phyloP scores from a whole-genome alignment of 2,888 invertebrate genomes.

The Icerya purchasi region DNA sequence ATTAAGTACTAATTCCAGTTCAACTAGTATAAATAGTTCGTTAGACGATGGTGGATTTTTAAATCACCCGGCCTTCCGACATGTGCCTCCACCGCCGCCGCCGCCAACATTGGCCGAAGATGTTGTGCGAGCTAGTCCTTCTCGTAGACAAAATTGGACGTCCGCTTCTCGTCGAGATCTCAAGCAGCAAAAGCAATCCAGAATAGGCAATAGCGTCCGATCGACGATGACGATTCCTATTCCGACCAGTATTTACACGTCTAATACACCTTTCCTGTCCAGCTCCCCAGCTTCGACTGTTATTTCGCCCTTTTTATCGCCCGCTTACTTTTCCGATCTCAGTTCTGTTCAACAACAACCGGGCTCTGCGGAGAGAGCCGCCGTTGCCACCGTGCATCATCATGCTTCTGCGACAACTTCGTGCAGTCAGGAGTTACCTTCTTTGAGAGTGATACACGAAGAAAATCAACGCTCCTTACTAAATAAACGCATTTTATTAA shows the following conservation, averaged over 20 bases:
- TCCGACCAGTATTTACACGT: constrained; percentile 42
- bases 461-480: constrained; percentile 32
- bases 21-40: constrained; percentile 34
- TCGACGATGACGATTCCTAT: constrained; percentile 21
- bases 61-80: constrained; percentile 31
- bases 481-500: too few relatives aligned
- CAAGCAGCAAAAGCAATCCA: neutral
- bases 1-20: constrained; percentile 35
- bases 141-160: too few relatives aligned
- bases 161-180: constrained; percentile 1
- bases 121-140: neutral
- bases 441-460: constrained; percentile 46
- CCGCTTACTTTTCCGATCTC: constrained; percentile 57
- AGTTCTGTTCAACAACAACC: constrained; percentile 54
- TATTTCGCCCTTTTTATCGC: constrained; percentile 47
- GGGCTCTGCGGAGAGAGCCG: constrained; percentile 31
- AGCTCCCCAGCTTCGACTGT: constrained; percentile 36
- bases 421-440: constrained; percentile 50
- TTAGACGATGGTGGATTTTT: constrained; percentile 73
- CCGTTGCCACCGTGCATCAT: constrained; percentile 33
- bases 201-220: too few relatives aligned
- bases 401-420: constrained; percentile 31
- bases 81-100: constrained; percentile 31
- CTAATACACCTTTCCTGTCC: constrained; percentile 31
- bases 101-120: too few relatives aligned